Percentiles rank a stretch among this genome's conserved stretches.
phyloP scores from a whole-genome alignment of 2,113 vertebrate species.

The Apteryx owenii region DNA sequence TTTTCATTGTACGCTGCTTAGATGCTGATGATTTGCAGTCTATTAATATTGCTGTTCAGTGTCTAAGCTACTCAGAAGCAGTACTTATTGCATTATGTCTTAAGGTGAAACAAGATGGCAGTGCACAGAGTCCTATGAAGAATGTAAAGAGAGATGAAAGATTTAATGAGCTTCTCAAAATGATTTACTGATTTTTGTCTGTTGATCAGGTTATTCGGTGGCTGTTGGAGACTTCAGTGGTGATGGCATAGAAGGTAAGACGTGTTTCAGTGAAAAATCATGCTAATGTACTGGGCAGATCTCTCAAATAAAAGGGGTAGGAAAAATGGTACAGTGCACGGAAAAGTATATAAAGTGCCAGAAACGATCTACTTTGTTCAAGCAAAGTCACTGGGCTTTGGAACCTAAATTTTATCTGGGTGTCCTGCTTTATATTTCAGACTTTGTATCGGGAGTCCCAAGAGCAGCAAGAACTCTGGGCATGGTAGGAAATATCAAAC shows the following conservation, averaged over 20 bases:
- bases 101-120: not conserved
- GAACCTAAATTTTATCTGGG: not conserved
- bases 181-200: not conserved
- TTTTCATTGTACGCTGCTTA: not conserved
- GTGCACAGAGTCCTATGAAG: not conserved
- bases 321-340: not conserved
- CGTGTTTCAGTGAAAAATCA: not conserved
- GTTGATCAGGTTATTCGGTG: constrained; percentile 90
- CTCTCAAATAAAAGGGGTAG: not conserved
- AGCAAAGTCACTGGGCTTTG: not conserved
- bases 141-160: not conserved
- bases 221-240: constrained; percentile 92
- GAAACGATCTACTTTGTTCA: not conserved
- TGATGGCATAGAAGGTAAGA: constrained; percentile 89
- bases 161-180: not conserved
- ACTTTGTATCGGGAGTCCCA: constrained; percentile 96
- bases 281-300: not conserved
- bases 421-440: constrained; percentile 72
- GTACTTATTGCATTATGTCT: not conserved
- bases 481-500: constrained; percentile 82
- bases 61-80: not conserved
- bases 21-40: not conserved
- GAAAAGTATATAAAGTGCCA: not conserved
- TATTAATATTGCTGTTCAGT: not conserved
- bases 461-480: constrained; percentile 92